These are phyloP conservation scores for Epirrhoe tristata DNA, from an alignment of 2,888 invertebrate genomes.

Conservation along the genomic window DNA sequence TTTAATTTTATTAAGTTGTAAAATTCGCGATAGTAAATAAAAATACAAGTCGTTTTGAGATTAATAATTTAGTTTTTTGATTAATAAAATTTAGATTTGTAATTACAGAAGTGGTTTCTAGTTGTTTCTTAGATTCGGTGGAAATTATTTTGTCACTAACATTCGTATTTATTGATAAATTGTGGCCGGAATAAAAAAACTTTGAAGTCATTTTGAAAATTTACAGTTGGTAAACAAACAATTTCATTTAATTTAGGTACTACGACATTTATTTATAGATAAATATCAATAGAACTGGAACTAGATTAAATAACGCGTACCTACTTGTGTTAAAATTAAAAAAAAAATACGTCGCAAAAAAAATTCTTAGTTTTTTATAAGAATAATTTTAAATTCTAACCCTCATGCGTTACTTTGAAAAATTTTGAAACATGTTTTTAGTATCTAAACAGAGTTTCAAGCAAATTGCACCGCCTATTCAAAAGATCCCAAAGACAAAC, in stretches of 20 bases:
- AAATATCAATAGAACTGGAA: no score
- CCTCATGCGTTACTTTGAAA: no score
- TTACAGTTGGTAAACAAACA: not conserved
- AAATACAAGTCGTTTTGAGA: constrained; percentile 22
- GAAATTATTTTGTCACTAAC: not conserved
- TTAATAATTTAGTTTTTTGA: constrained; percentile 15
- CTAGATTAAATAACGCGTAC: no score
- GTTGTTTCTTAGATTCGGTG: not conserved
- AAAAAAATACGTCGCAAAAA: no score
- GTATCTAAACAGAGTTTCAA: no score
- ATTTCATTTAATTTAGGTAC: not conserved
- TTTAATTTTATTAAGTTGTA: constrained; percentile 36
- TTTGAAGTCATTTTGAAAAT: not conserved
- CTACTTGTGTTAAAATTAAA: no score
- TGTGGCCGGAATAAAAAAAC: not conserved
- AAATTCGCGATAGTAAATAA: constrained; percentile 27
- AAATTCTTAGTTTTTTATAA: no score
- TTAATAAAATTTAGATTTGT: not conserved
- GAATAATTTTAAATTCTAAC: no score
- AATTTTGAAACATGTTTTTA: no score
- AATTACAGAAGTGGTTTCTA: constrained; percentile 4
- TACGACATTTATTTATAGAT: no score
- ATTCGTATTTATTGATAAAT: not conserved
- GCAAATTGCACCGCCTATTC: no score
- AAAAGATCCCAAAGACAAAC: no score